Base-by-base conservation (phyloP, 2,113 vertebrate genomes). In the Zeus faber region DNA sequence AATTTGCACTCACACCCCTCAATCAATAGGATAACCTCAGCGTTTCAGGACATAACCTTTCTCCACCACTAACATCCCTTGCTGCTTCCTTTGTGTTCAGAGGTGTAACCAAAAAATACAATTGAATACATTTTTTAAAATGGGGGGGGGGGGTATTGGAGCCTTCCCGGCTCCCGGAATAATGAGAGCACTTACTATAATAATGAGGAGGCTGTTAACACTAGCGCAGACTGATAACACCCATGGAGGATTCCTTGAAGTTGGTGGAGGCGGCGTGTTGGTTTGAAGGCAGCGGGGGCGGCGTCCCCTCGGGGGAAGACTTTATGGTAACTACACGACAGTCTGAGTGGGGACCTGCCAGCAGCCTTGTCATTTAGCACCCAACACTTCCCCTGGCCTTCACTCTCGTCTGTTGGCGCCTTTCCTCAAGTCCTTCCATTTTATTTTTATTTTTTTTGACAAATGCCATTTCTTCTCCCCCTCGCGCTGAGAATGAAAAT, bases 241-340 rank as follows among this genome's bases (percentile, higher is more conserved):
- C 29, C 43, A 18, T 53, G 40, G 54, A 16, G 47, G 54, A 49
- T 43, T 69, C 58, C 58, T 49, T 46, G 22, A 73, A 53, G 58
- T 55, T 8, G 62, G 51, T 63, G 49, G 67, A 11, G 52, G 31
- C 14, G 2, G 54, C 2, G 4, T 51, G 62, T 58, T 63, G 64
- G 69, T 83, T 67, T 76, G 73, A 80, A 79, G 53, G 29, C 75
- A 54, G 68, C 35, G 8, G 70, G 60, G 43, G 52, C 45, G 60
- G 70, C 24, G 31, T 43, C n/a, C n/a, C n/a, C n/a, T n/a, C n/a
- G n/a, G n/a, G n/a, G n/a, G n/a, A n/a, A n/a, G 47, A 8, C 29
- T 82, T 80, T 77, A 84, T 52, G 49, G 54, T 66, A 40, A 58
- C 52, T 54, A 25, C 3, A 35, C n/a, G 70, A 64, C 70, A 73